Percentiles rank a stretch among this genome's conserved stretches.
phyloP scores from a whole-genome alignment of 2,113 vertebrate species.

The Ellobius talpinus region DNA sequence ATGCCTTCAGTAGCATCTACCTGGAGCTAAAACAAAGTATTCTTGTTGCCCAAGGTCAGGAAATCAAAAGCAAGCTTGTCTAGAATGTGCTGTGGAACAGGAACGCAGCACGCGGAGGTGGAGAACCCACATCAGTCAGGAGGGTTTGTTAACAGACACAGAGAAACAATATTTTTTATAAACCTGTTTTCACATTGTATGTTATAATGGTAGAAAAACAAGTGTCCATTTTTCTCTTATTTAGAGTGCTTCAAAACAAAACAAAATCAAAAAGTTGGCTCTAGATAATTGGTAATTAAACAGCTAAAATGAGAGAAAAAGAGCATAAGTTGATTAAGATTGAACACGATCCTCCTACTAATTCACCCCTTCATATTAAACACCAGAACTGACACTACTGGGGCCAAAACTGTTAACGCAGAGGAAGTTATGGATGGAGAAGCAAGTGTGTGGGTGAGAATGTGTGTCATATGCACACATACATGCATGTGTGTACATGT shows the following conservation, averaged over 20 bases:
- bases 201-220: slow-evolving; percentile 91
- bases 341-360: slow-evolving; percentile 89
- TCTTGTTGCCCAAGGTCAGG: slow-evolving; percentile 89
- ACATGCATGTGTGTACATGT: slow-evolving; percentile 84
- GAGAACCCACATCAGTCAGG: slow-evolving; percentile 88
- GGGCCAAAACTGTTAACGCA: slow-evolving; percentile 88
- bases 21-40: slow-evolving; percentile 98
- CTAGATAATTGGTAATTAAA: slow-evolving; percentile 90
- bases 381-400: slow-evolving; percentile 86
- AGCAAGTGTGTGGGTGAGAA: slow-evolving; percentile 86
- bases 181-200: slow-evolving; percentile 93
- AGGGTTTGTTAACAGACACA: slow-evolving; percentile 92
- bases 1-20: slow-evolving; percentile 85
- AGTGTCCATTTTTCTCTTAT: slow-evolving; percentile 89
- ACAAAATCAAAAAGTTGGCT: slow-evolving; percentile 90
- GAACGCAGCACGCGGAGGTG: slow-evolving; percentile 90
- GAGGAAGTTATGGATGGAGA: slow-evolving; percentile 83
- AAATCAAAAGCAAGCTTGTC: slow-evolving; percentile 86
- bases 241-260: slow-evolving; percentile 94
- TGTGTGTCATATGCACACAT: slow-evolving; percentile 72
- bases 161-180: slow-evolving; percentile 86
- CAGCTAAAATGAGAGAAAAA: slow-evolving; percentile 88
- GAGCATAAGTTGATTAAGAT: slow-evolving; percentile 88
- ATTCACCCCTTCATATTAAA: slow-evolving; percentile 89
- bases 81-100: slow-evolving; percentile 86